A percentile compares a stretch with the other conserved stretches of the same genome.
Conservation (phyloP, 2,797 vertebrate genomes). For the Agapornis canus region DNA sequence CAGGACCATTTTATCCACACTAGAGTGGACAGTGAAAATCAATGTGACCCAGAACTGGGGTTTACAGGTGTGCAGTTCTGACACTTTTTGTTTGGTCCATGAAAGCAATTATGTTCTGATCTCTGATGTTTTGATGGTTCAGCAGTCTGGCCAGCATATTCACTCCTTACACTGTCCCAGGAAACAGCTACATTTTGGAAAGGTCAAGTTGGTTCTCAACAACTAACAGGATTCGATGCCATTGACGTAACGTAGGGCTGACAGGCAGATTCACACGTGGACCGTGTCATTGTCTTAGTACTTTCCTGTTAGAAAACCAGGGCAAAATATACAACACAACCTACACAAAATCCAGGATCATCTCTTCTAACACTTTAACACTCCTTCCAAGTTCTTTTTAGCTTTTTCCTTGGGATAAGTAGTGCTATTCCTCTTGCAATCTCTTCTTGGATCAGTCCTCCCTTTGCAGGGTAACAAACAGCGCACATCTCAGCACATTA, state of each 20-base stretch:
- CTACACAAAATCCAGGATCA: neutral
- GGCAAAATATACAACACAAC: neutral
- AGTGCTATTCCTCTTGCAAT: neutral
- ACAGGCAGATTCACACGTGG: neutral
- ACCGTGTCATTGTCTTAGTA: neutral
- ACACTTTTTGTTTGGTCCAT: neutral
- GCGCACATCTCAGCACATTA: neutral
- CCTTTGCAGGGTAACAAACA: neutral
- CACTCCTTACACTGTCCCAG: neutral
- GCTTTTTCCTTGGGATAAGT: neutral
- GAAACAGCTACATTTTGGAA: neutral
- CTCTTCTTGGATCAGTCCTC: neutral
- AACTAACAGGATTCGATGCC: neutral
- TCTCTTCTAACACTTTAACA: neutral
- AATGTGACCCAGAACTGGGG: neutral
- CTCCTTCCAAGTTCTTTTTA: neutral
- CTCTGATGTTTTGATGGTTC: neutral
- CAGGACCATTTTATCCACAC: neutral
- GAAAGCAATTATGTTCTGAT: neutral
- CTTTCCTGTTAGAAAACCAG: neutral
- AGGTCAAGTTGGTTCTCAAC: neutral
- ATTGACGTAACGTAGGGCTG: neutral
- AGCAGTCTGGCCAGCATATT: neutral
- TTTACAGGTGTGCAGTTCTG: neutral
- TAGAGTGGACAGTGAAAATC: neutral